Base-by-base conservation (phyloP, 2,113 vertebrate genomes). In the Psilopogon haemacephalus region DNA sequence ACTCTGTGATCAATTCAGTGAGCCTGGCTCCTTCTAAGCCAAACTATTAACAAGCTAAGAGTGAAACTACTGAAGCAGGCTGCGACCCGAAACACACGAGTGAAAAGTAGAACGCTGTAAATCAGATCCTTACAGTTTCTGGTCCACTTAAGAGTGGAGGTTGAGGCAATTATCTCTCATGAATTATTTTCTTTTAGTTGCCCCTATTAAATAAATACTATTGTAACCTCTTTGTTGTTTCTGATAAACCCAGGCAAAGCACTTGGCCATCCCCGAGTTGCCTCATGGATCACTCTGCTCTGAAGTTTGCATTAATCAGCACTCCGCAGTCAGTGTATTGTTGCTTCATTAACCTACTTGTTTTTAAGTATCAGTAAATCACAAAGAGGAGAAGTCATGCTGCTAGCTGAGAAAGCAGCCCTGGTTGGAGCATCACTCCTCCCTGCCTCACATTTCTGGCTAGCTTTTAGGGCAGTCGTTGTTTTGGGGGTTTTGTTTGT, bases 311-410 rank as follows among this genome's bases (percentile, higher is more conserved):
- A 82, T 96, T 96, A 95, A 96, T 96, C 97, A 94, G 88, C 68
- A 33, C 86, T 94, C 95, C 0, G 17, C 93, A 91, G 95, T 91
- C 88, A 74, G 71, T 81, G 89, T 64, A 87, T 87, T 88, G 93
- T 95, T 94, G 93, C 94, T 96, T 96, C 94, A 94, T 97, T 97
- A 96, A 97, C 95, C 95, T 95, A 86, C 94, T 95, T 96, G 95
- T 94, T 96, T 89, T 95, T 95, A 96, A 97, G 89, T 94, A 90
- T 84, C 93, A 91, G 87, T 88, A 94, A 95, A 95, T 97, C 86
- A 86, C 90, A 91, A 71, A 84, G 95, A 96, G 95, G 85, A 91
- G 92, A 89, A 94, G 89, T 91, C 94, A 32, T 77, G 96, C 91
- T 96, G 94, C 84, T 96, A 42, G 89, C 95, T 90, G 94, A 84